These are phyloP conservation scores for Campoplex nolae DNA, from an alignment of 2,888 invertebrate species.

Conservation along the genomic window DNA sequence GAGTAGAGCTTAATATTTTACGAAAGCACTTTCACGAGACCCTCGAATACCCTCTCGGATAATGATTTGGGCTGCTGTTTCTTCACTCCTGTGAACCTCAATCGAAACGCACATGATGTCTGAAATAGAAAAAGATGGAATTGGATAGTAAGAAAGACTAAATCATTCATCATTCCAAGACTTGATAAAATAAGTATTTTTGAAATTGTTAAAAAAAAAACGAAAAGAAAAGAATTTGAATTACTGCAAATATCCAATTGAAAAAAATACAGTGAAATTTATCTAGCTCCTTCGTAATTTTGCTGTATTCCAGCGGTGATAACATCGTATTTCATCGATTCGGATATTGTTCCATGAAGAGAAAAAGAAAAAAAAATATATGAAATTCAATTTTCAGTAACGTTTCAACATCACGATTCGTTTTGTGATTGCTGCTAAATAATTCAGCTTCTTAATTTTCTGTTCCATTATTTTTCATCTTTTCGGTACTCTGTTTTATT, in stretches of 20 bases:
- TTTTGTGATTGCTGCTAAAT: not conserved
- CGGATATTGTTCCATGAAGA: too few relatives aligned
- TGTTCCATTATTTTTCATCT: conserved; percentile 26
- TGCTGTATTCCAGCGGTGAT: not conserved
- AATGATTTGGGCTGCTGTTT: conserved; percentile 57
- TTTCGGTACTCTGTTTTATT: not conserved
- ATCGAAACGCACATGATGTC: not conserved
- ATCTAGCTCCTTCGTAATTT: not conserved
- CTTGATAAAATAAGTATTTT: not conserved
- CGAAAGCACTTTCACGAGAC: conserved; percentile 64
- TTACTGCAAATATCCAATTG: not conserved
- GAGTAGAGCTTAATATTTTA: conserved; percentile 67
- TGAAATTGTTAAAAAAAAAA: not conserved
- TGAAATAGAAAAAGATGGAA: not conserved
- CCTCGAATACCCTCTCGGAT: conserved; percentile 52
- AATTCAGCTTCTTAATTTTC: conserved; percentile 24
- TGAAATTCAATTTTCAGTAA: not conserved
- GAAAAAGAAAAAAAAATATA: not conserved
- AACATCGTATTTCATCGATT: not conserved
- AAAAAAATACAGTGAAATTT: not conserved
- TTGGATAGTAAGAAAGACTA: too few relatives aligned
- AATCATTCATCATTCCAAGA: not conserved
- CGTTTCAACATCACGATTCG: not conserved
- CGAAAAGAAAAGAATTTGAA: not conserved
- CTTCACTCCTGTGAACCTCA: conserved; percentile 6